These are phyloP conservation scores for Eublepharis macularius DNA, from an alignment of 2,113 vertebrate genomes.

Conservation along the genomic window DNA sequence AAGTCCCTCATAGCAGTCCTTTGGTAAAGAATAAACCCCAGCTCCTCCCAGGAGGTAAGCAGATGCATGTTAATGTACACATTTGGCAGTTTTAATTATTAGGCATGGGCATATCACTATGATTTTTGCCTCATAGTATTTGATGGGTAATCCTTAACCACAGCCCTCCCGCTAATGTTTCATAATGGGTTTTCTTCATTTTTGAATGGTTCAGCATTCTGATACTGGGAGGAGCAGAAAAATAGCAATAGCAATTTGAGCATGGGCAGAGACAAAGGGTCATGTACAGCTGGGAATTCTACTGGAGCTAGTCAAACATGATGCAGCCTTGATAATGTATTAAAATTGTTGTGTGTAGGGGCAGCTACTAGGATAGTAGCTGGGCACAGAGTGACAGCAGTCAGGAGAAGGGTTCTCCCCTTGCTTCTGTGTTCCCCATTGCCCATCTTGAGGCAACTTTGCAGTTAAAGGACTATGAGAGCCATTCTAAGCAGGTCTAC, in stretches of 20 bases:
- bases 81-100: not conserved
- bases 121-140: not conserved
- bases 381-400: not conserved
- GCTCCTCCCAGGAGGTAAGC: slow-evolving; percentile 77
- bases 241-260: not conserved
- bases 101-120: not conserved
- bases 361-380: not conserved
- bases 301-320: not conserved
- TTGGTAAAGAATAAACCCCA: slow-evolving; percentile 82
- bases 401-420: not conserved
- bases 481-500: no score
- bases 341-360: no score
- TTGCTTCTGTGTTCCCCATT: not conserved
- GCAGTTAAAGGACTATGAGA: not conserved
- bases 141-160: not conserved
- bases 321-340: not conserved
- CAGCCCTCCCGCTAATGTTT: not conserved
- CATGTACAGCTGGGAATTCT: not conserved
- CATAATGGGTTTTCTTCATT: not conserved
- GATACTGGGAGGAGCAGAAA: not conserved
- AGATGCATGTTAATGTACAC: not conserved
- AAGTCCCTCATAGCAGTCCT: slow-evolving; percentile 82
- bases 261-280: not conserved
- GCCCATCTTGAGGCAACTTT: not conserved
- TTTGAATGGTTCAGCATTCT: not conserved